Percentiles rank a stretch among this genome's conserved stretches.
These are phyloP conservation scores for Pristionchus maxplancki DNA, from an alignment of 2,888 invertebrate species.

Conservation along the genomic window DNA sequence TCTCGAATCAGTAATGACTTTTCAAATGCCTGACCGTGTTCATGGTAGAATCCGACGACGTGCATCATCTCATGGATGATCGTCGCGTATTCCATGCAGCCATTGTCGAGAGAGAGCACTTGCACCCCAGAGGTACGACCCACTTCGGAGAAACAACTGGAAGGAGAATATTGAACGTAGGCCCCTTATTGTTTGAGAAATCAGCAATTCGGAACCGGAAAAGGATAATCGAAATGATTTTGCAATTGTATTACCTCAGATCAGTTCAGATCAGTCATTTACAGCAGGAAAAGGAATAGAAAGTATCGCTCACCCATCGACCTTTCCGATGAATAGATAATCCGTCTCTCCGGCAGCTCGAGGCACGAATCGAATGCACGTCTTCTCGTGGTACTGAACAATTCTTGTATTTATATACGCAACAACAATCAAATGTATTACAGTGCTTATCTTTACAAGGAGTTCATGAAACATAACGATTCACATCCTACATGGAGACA, in stretches of 20 bases:
- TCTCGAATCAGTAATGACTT: too few relatives aligned
- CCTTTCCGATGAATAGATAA: constrained; percentile 76
- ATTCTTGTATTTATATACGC: neutral
- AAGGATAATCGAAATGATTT: too few relatives aligned
- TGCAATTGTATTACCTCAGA: too few relatives aligned
- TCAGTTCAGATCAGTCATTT: neutral
- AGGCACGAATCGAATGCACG: constrained; percentile 77
- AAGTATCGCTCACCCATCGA: constrained; percentile 69
- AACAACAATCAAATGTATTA: too few relatives aligned
- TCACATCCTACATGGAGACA: too few relatives aligned
- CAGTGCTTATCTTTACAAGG: too few relatives aligned
- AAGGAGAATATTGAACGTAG: too few relatives aligned
- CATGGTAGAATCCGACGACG: constrained; percentile 76
- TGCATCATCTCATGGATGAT: constrained; percentile 77
- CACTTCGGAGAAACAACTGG: constrained; percentile 77
- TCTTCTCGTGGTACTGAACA: constrained; percentile 77
- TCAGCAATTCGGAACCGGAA: too few relatives aligned
- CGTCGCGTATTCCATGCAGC: constrained; percentile 77
- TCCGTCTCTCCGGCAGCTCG: constrained; percentile 72
- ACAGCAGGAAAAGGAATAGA: too few relatives aligned
- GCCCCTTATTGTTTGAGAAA: too few relatives aligned
- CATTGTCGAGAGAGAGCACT: constrained; percentile 76
- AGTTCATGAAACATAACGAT: neutral
- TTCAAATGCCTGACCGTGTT: constrained; percentile 68
- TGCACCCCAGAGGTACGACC: constrained; percentile 76